Evolutionary conservation across 2,113 vertebrate genomes (phyloP).

Genomic region (Scomber japonicus): DNA sequence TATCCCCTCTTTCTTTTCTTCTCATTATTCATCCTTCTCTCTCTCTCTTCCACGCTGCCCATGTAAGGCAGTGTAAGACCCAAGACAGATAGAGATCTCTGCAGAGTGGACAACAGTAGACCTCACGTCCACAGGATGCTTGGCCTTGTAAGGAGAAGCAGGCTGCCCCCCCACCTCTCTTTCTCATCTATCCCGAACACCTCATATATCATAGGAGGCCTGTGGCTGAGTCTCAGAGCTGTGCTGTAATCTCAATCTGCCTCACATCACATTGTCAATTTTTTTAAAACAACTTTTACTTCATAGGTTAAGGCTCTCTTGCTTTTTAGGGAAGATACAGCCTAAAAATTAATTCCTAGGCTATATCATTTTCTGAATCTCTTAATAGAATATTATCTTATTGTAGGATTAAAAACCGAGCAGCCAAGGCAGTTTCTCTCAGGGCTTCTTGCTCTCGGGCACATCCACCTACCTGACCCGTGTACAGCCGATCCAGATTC

Average conservation of each 20-base stretch:
- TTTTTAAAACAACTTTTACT: neutral
- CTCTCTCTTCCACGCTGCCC: slow-evolving; percentile 52
- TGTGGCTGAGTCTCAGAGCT: neutral
- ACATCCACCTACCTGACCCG: slow-evolving; percentile 85
- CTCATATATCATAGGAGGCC: neutral
- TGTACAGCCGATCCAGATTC: slow-evolving; percentile 86
- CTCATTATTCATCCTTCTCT: slow-evolving; percentile 36
- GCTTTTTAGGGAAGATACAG: no score
- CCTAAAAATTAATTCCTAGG: neutral
- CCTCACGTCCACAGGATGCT: slow-evolving; percentile 42
- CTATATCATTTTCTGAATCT: neutral
- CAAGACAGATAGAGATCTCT: slow-evolving; percentile 21
- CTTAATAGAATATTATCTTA: neutral
- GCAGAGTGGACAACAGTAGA: slow-evolving; percentile 10
- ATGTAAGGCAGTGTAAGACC: slow-evolving; percentile 76
- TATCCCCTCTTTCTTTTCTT: slow-evolving; percentile 25
- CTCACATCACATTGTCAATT: neutral
- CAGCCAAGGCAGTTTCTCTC: neutral
- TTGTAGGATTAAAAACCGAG: neutral
- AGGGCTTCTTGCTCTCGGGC: neutral
- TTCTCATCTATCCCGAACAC: slow-evolving; percentile 1
- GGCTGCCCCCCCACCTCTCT: slow-evolving; percentile 5
- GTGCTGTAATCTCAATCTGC: neutral
- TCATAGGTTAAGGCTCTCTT: neutral
- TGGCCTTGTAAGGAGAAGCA: slow-evolving; percentile 76